Evolutionary conservation across 1,140 invertebrate species (phyloP).

Genomic region (Drosophila murphyi): DNA sequence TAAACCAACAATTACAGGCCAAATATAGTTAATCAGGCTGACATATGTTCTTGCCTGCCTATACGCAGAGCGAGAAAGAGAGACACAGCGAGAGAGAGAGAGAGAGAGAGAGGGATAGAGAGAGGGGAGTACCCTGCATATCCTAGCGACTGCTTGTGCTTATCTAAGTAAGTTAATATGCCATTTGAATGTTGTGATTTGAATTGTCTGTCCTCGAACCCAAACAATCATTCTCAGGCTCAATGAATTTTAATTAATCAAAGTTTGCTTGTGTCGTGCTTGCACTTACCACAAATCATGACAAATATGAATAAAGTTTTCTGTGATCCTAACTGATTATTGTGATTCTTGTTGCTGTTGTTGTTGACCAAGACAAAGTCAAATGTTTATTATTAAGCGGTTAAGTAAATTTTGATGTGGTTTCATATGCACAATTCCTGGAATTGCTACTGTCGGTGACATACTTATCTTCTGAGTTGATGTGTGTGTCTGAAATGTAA

Average conservation of each 20-base stretch:
- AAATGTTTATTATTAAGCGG: slow-evolving; percentile 55
- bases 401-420: slow-evolving; percentile 42
- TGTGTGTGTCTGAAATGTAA: slow-evolving; percentile 7
- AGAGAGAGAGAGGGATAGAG: not conserved
- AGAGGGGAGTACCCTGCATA: slow-evolving; percentile 13
- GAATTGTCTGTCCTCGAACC: slow-evolving; percentile 12
- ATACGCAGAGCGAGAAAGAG: not conserved
- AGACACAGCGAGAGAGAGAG: slow-evolving; percentile 5
- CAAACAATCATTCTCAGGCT: not conserved
- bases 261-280: slow-evolving; percentile 62
- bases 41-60: slow-evolving; percentile 6
- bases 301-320: slow-evolving; percentile 34
- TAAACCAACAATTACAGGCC: slow-evolving; percentile 56
- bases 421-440: slow-evolving; percentile 10
- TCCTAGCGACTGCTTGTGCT: slow-evolving; percentile 45
- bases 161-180: slow-evolving; percentile 80
- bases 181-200: slow-evolving; percentile 75
- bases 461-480: not conserved
- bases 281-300: slow-evolving; percentile 62
- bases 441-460: slow-evolving; percentile 10
- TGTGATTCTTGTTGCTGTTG: slow-evolving; percentile 4
- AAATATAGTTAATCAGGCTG: slow-evolving; percentile 28
- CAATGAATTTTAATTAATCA: slow-evolving; percentile 81
- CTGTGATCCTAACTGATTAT: not conserved
- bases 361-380: slow-evolving; percentile 19